Evolutionary conservation across 2,113 vertebrate genomes (phyloP), one percentile per base, ranked within the genome.

Genomic region (Carettochelys insculpta): DNA sequence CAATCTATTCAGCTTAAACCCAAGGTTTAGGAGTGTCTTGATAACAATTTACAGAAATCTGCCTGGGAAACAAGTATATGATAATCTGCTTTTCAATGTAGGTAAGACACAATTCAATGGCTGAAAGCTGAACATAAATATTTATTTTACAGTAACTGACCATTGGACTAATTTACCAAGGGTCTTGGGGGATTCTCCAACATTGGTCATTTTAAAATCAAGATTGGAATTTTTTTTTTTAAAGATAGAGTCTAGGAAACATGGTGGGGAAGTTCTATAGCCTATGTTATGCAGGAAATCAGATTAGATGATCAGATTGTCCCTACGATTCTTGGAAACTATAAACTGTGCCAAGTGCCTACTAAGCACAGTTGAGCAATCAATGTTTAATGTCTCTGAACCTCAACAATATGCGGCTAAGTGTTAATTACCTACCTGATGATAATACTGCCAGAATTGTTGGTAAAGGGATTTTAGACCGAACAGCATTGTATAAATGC

Each of bases 391-490:
- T n/a, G n/a, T n/a, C n/a, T n/a, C n/a, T n/a, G n/a, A n/a, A n/a
- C n/a, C n/a, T n/a, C n/a, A n/a, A n/a, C n/a, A n/a, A n/a, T n/a
- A n/a, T n/a, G n/a, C n/a, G n/a, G n/a, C n/a, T n/a, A n/a, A n/a
- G n/a, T n/a, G n/a, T 7, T 68, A 80, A 84, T 86, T 84, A 95
- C 90, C 90, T 86, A 94, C 92, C 91, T 95, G 94, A 77, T 45
- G 80, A 1, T 5, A 48, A 89, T 52, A 87, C 48, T 93, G 82
- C 52, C n/a, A 86, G 27, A 88, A 65, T 68, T 89, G 65, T 56
- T 43, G 81, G 34, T 38, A 31, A 48, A 80, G 43, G 22, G 73
- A 10, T 89, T 80, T 41, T 78, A 79, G 45, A 65, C 6, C 90
- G 61, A 85, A 84, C 82, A 87, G 68, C 14, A 77, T 38, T 38